Evolutionary conservation across 2,113 vertebrate genomes (phyloP).

Genomic region (Siniperca chuatsi): DNA sequence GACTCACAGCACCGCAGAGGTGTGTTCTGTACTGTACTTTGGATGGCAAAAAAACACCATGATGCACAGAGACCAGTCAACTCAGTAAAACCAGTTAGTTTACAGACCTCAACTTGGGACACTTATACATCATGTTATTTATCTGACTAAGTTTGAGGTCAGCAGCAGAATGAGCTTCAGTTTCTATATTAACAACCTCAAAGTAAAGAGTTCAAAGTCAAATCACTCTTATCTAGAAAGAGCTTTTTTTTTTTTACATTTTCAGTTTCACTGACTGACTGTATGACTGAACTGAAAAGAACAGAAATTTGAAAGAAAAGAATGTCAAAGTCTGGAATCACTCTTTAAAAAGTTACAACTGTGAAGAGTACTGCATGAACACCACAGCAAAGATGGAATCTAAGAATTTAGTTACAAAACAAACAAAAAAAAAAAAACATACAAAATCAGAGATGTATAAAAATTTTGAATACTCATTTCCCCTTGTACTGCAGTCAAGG

Average conservation of each 20-base stretch:
- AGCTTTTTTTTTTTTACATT: too few species aligned
- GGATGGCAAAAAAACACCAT: background rate
- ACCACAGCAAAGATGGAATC: background rate
- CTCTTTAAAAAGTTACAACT: background rate
- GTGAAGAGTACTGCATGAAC: background rate
- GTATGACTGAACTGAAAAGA: too few species aligned
- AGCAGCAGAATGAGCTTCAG: background rate
- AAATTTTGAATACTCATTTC: background rate
- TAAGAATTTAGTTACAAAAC: background rate
- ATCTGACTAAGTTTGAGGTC: slow-evolving; percentile 11
- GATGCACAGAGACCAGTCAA: slow-evolving; percentile 38
- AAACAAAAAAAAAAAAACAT: background rate
- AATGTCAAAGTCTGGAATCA: too few species aligned
- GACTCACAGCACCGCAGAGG: slow-evolving; percentile 59
- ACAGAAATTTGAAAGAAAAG: too few species aligned
- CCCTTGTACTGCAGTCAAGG: background rate
- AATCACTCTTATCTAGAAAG: too few species aligned
- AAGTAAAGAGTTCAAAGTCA: background rate
- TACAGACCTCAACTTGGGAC: slow-evolving; percentile 7
- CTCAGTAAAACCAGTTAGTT: slow-evolving; percentile 63
- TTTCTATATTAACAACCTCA: background rate
- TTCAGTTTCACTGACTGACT: too few species aligned
- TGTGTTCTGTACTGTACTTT: slow-evolving; percentile 25
- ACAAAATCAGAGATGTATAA: background rate
- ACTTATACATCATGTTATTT: background rate